Conservation (phyloP, 2,888 invertebrate genomes). For the Dexiosoma caninum region DNA sequence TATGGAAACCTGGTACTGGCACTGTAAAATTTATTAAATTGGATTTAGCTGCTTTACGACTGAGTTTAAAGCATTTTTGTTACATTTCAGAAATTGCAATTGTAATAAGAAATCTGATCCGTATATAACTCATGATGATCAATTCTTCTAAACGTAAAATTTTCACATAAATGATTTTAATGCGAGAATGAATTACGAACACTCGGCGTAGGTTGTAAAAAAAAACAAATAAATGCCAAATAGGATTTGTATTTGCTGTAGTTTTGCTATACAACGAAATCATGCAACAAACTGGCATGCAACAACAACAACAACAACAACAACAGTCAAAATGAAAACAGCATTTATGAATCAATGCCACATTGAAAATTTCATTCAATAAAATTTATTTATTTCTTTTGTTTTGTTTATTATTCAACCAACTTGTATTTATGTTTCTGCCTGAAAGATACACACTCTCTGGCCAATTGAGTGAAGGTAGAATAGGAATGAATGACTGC, state of each 20-base stretch:
- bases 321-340: constrained; percentile 55
- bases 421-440: constrained; percentile 26
- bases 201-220: constrained; percentile 67
- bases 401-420: constrained; percentile 50
- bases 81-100: constrained; percentile 32
- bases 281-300: constrained; percentile 15
- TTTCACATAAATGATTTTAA: constrained; percentile 44
- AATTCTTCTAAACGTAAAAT: constrained; percentile 54
- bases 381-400: constrained; percentile 69
- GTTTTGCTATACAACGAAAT: constrained; percentile 19
- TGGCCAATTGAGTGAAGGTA: not conserved
- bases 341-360: constrained; percentile 76
- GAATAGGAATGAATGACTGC: constrained; percentile 6
- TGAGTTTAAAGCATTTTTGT: not conserved
- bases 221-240: not conserved
- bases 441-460: not conserved
- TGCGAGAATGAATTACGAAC: constrained; percentile 38
- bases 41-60: not conserved
- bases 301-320: constrained; percentile 29
- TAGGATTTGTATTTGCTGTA: constrained; percentile 64
- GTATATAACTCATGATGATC: constrained; percentile 47
- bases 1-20: too few relatives aligned
- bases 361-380: constrained; percentile 74
- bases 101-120: constrained; percentile 50
- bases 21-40: too few relatives aligned